Evolutionary conservation across 2,113 vertebrate species (phyloP), one percentile per base, ranked within the genome.

Genomic region (Oxyura jamaicensis): DNA sequence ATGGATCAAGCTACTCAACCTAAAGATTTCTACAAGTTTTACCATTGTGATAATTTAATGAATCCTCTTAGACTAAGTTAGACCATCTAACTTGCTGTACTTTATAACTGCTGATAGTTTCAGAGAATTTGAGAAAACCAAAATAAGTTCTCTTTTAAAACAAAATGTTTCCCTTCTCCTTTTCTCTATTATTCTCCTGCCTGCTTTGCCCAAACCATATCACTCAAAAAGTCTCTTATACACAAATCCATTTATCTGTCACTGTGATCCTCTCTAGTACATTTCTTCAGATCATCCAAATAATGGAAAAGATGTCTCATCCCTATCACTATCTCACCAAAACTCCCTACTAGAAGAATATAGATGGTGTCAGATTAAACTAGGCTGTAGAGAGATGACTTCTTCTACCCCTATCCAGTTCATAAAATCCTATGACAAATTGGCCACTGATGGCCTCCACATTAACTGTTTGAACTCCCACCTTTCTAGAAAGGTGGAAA

Each of bases 171-270:
- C 26, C 4, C 3, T 94, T 94, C 41, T 82, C 8, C 11, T 44
- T 77, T 71, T 52, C 21, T 59, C 41, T 88, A 17, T 77, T 91
- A 83, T 66, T 86, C 16, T 11, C 6, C 46, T 67, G 65, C 59
- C 41, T 77, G 7, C 6, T 88, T 83, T 78, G 18, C 28, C 42
- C 46, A 72, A 93, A 81, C 3, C 50, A 26, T 42, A 83, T 78
- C 5, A 78, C 59, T 95, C 68, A 80, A 83, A 86, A 90, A 42
- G 4, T 63, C 6, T 55, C 17, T 91, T 52, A 63, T 4, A 83
- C 72, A 88, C 91, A 90, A 91, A 93, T 94, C 76, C 90, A 90
- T 91, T 90, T 96, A 31, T 55, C 75, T 95, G 73, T 75, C 73
- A 63, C 19, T 60, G 18, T 81, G 56, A 88, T 91, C 83, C 48